phyloP scores from a whole-genome alignment of 2,888 invertebrate species.

The Spisula solida region DNA sequence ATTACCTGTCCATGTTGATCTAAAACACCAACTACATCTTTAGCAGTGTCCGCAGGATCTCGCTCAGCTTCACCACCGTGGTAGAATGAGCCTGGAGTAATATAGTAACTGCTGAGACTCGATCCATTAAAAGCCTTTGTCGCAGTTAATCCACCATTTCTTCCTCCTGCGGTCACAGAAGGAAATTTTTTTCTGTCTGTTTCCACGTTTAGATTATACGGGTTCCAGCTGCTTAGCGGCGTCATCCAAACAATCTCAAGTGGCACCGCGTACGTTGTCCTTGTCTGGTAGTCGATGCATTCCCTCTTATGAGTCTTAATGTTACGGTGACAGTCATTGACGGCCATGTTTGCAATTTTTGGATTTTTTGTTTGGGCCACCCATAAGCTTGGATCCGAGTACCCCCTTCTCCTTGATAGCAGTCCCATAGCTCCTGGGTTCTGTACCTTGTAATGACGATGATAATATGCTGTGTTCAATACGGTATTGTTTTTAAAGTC shows the following conservation, averaged over 20 bases:
- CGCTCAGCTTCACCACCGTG: conserved; percentile 65
- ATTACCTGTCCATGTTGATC: conserved; percentile 67
- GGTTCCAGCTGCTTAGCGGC: conserved; percentile 83
- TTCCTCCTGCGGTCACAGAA: conserved; percentile 44
- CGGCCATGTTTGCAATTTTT: conserved; percentile 69
- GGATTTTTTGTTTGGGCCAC: conserved; percentile 77
- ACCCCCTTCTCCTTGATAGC: conserved; percentile 63
- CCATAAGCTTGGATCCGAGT: conserved; percentile 67
- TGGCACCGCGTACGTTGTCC: conserved; percentile 82
- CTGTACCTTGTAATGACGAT: conserved; percentile 56
- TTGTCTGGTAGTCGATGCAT: conserved; percentile 60
- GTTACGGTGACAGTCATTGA: conserved; percentile 64
- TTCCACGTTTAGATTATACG: conserved; percentile 71
- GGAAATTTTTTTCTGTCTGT: conserved; percentile 61
- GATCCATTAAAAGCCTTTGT: conserved; percentile 74
- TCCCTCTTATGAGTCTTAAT: conserved; percentile 47
- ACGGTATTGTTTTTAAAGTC: conserved; percentile 50
- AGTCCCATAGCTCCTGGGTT: conserved; percentile 66
- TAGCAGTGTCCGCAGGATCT: conserved; percentile 73
- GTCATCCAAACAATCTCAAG: conserved; percentile 83
- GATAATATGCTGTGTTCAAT: conserved; percentile 66
- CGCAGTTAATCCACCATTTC: conserved; percentile 66
- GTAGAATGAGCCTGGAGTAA: conserved; percentile 75
- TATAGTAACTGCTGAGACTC: conserved; percentile 61
- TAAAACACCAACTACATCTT: conserved; percentile 70